phyloP scores from a whole-genome alignment of 2,113 vertebrate genomes.

The Parus major region DNA sequence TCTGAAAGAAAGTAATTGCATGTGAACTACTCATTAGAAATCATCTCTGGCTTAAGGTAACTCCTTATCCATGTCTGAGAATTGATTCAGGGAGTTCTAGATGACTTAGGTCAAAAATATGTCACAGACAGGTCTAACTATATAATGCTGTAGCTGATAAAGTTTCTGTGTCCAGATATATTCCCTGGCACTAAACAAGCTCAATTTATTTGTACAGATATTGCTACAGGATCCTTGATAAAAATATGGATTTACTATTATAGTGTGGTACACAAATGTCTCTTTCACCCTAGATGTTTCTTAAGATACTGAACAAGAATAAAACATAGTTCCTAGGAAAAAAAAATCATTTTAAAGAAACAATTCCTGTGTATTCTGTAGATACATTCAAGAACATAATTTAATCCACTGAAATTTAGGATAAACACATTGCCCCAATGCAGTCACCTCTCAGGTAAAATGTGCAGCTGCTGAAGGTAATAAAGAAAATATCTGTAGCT shows the following conservation, averaged over 20 bases:
- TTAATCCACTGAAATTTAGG: neutral
- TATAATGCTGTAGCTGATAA: neutral
- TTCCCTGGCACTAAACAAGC: neutral
- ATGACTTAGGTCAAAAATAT: neutral
- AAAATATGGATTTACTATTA: slow-evolving; percentile 1
- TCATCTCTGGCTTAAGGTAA: neutral
- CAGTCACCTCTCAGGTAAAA: neutral
- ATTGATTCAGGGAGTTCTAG: slow-evolving; percentile 10
- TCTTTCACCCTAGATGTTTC: neutral
- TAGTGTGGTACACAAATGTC: neutral
- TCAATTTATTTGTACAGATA: neutral
- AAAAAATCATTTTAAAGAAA: neutral
- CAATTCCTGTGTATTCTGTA: neutral
- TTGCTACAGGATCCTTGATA: neutral
- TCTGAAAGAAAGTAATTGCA: slow-evolving; percentile 30
- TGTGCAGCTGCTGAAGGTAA: neutral
- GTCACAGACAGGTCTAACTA: neutral
- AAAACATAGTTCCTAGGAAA: neutral
- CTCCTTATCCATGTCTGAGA: slow-evolving; percentile 7
- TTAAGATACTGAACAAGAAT: neutral
- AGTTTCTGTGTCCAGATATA: neutral
- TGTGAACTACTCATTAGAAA: slow-evolving; percentile 27
- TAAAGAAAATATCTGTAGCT: neutral
- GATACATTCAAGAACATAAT: neutral
- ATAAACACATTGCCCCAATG: neutral